Percentiles rank a stretch among this genome's conserved stretches.
phyloP scores from a whole-genome alignment of 2,113 vertebrate genomes.

The Elephantulus edwardii region DNA sequence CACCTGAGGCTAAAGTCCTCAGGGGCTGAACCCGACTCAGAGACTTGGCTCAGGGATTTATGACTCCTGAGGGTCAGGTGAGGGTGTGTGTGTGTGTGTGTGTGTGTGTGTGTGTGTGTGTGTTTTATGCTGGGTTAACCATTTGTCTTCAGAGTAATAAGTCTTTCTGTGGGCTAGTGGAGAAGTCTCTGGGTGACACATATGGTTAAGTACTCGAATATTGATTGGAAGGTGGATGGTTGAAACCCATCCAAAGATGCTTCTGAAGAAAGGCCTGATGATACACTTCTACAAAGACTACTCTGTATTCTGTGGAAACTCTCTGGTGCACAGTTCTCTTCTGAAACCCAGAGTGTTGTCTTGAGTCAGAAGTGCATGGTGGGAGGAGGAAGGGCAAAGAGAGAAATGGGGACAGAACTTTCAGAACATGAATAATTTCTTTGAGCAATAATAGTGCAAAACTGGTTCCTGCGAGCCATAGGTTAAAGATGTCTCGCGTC shows the following conservation, averaged over 20 bases:
- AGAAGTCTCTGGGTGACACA: not conserved
- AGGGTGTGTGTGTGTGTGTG: too few species aligned
- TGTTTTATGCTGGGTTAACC: constrained; percentile 26
- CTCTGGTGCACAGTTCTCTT: not conserved
- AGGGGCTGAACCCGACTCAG: not conserved
- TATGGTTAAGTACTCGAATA: not conserved
- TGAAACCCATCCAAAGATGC: not conserved
- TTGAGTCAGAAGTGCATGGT: not conserved
- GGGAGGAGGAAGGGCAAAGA: not conserved
- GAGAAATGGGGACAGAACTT: not conserved
- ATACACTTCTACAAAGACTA: not conserved
- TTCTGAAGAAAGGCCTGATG: not conserved
- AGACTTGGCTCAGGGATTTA: constrained; percentile 2
- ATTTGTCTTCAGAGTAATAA: constrained; percentile 49
- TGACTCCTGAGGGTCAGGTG: constrained; percentile 20
- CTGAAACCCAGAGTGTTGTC: not conserved
- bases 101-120: too few species aligned
- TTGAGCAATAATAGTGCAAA: too few species aligned
- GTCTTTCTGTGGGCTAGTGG: not conserved
- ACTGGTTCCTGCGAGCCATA: too few species aligned
- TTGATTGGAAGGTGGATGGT: not conserved
- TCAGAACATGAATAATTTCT: accelerated
- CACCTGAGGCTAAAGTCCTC: not conserved
- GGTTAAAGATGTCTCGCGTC: too few species aligned
- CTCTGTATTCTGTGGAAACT: not conserved